A percentile compares a stretch with the other conserved stretches of the same genome.
Evolutionary conservation across 2,113 vertebrate genomes (phyloP).

Genomic region (Typhlomys cinereus): DNA sequence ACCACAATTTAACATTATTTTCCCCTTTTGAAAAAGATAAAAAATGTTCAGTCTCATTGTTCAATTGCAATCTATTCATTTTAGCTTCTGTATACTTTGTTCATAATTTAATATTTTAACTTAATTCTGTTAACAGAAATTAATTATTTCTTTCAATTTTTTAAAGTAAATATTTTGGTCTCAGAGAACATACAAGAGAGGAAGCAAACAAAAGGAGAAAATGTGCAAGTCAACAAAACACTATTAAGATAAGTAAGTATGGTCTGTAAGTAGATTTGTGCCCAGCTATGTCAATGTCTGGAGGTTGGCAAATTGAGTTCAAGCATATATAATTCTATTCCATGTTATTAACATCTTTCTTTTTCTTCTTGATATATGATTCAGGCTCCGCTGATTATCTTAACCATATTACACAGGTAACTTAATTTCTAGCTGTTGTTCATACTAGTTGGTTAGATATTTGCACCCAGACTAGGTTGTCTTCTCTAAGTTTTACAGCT

Average conservation of each 20-base stretch:
- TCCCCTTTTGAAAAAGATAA: too few relatives aligned
- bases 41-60: too few relatives aligned
- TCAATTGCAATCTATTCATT: neutral
- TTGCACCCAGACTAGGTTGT: conserved; percentile 36
- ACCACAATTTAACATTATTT: too few relatives aligned
- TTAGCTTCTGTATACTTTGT: conserved; percentile 4
- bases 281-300: conserved; percentile 50
- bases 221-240: conserved; percentile 48
- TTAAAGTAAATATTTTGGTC: neutral
- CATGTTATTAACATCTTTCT: conserved; percentile 68
- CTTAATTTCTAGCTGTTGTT: conserved; percentile 59
- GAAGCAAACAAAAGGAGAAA: conserved; percentile 53
- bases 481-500: neutral
- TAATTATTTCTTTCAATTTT: conserved; percentile 29
- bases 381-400: conserved; percentile 63
- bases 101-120: conserved; percentile 40
- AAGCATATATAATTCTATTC: conserved; percentile 66
- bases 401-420: conserved; percentile 54
- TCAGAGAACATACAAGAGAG: neutral
- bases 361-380: conserved; percentile 68
- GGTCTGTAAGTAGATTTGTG: conserved; percentile 66
- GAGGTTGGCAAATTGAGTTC: conserved; percentile 70
- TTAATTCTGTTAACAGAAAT: neutral
- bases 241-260: conserved; percentile 60
- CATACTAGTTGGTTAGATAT: conserved; percentile 49